Evolutionary conservation across 2,888 invertebrate genomes (phyloP), one percentile per base, ranked within the genome.

Genomic region (Colostygia pectinataria): DNA sequence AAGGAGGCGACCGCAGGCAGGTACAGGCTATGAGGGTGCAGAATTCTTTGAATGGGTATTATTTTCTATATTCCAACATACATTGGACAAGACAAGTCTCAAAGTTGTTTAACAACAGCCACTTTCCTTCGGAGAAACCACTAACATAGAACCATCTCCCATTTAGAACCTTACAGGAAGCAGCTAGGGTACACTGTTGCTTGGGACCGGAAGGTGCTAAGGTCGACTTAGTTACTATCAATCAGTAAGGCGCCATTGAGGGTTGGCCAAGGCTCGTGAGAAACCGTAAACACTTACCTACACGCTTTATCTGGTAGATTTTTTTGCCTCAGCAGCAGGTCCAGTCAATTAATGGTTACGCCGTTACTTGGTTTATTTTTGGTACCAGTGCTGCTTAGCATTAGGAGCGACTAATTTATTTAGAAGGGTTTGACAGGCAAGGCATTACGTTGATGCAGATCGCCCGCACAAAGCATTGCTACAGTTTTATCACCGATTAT

Each of bases 211-310:
- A 55, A 81, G 82, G 83, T 82, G 83, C 75, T 80, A 83, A 83
- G 83, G 77, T 77, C 76, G 82, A 73, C 68, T 71, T 65, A 77
- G 77, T 79, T 82, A 82, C 83, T 88, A 89, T 89, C 88, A 88
- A 90, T 90, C 90, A 90, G 86, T 70, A 71, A 83, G 90, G 89
- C 89, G 90, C 90, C 89, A 90, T 89, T 87, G 88, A 90, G 88
- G 88, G 88, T 80, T 87, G 85, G 83, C 69, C 80, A 74, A 77
- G 79, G 77, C 77, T 83, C 86, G 88, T 90, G 88, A 90, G 90
- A 89, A 89, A 83, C 85, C 80, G 88, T 90, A 89, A 90, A 90
- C 88, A 88, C 88, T 88, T 89, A 87, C 85, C 81, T 89, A 87
- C 84, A 80, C 83, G 77, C 76, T 81, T 88, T 87, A 90, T 89